These are phyloP conservation scores for Athene cunicularia DNA, from an alignment of 2,113 vertebrate genomes.

Conservation along the genomic window DNA sequence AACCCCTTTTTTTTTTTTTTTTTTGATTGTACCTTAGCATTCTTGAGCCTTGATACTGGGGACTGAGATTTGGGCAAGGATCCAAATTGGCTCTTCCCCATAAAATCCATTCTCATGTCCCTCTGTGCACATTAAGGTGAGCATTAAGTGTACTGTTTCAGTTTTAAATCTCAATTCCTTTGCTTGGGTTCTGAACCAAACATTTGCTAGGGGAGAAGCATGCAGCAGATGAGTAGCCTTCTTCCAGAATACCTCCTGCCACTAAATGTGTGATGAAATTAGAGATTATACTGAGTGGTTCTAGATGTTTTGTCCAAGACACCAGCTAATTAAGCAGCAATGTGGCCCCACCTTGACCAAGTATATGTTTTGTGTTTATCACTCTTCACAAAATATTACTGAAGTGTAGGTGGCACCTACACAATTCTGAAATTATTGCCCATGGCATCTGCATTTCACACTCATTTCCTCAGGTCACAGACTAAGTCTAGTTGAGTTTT, in stretches of 20 bases:
- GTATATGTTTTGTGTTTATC: neutral
- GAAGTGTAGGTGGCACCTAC: neutral
- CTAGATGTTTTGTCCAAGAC: neutral
- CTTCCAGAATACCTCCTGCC: neutral
- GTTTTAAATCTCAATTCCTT: constrained; percentile 34
- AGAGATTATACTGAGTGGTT: neutral
- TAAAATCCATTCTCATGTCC: neutral
- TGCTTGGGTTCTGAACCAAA: neutral
- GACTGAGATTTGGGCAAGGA: neutral
- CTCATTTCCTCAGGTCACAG: neutral
- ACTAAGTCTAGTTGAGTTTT: neutral
- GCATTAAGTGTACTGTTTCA: neutral
- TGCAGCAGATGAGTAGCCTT: neutral
- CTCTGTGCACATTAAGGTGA: neutral
- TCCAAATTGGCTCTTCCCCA: constrained; percentile 10
- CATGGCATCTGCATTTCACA: neutral
- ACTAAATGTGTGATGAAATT: neutral
- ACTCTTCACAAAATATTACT: neutral
- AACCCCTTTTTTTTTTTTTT: neutral
- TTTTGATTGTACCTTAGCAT: neutral
- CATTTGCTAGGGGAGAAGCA: neutral
- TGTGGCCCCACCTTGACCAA: neutral
- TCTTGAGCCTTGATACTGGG: neutral
- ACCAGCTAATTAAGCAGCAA: neutral
- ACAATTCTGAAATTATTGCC: neutral